A percentile compares a stretch with the other conserved stretches of the same genome.
phyloP scores from a whole-genome alignment of 2,113 vertebrate genomes.

The Asarcornis scutulata region DNA sequence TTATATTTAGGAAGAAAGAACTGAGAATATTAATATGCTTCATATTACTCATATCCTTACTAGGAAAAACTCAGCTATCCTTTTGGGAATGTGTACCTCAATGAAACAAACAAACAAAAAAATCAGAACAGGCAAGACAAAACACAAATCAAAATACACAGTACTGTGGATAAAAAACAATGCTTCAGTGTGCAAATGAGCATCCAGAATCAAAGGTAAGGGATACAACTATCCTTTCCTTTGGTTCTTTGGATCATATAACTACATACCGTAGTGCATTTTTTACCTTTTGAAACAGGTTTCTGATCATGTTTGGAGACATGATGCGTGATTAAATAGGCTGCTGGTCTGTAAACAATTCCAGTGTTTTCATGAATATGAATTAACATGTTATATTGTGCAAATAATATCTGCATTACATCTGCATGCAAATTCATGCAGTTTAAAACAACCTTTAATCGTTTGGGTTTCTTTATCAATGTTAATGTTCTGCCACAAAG shows the following conservation, averaged over 20 bases:
- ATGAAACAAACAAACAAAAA: background rate
- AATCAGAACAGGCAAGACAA: background rate
- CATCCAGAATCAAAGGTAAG: background rate
- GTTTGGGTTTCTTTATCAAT: background rate
- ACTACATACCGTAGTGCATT: background rate
- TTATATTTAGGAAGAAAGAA: background rate
- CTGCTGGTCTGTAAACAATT: background rate
- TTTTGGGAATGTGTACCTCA: background rate
- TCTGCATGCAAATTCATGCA: background rate
- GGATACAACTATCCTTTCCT: background rate
- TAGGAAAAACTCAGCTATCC: background rate
- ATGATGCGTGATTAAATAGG: background rate
- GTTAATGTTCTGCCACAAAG: background rate
- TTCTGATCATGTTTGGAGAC: background rate
- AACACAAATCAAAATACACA: background rate
- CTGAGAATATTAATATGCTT: background rate
- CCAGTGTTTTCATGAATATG: background rate
- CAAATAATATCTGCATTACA: background rate
- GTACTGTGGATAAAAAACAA: background rate
- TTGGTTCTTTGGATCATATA: background rate
- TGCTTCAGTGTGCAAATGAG: background rate
- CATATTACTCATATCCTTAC: background rate
- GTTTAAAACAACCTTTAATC: background rate
- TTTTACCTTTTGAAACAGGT: background rate
- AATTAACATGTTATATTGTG: background rate